Conservation (phyloP, 2,888 invertebrate genomes). For the Drosophila lacicola region DNA sequence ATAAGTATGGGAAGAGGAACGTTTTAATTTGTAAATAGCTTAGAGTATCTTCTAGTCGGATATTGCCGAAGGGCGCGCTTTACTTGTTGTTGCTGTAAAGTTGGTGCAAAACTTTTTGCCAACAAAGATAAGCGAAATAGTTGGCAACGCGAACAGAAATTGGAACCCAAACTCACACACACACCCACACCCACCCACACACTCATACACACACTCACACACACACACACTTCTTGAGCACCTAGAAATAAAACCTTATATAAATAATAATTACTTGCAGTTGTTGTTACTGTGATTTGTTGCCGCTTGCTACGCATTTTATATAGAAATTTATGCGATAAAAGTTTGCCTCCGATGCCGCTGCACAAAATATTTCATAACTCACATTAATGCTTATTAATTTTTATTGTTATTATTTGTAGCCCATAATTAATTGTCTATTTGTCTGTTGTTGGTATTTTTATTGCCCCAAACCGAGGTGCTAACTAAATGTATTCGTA, state of each 20-base stretch:
- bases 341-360: conserved; percentile 57
- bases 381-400: conserved; percentile 77
- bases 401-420: conserved; percentile 80
- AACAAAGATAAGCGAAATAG: conserved; percentile 53
- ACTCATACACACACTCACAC: not conserved
- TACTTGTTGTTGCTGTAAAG: conserved; percentile 9
- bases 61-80: too few relatives aligned
- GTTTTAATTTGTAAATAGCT: too few relatives aligned
- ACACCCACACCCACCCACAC: not conserved
- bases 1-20: too few relatives aligned
- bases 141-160: conserved; percentile 46
- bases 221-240: conserved; percentile 8
- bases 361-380: conserved; percentile 71
- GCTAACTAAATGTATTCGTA: conserved; percentile 76
- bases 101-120: conserved; percentile 45
- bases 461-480: conserved; percentile 58
- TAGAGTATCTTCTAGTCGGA: too few relatives aligned
- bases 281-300: conserved; percentile 55
- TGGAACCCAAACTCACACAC: conserved; percentile 4
- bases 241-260: conserved; percentile 38
- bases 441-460: conserved; percentile 62
- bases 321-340: conserved; percentile 66
- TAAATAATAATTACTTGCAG: conserved; percentile 64
- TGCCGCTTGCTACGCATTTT: conserved; percentile 36
- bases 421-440: conserved; percentile 78